These are phyloP conservation scores for Cephalopachus bancanus DNA, from an alignment of 2,797 vertebrate genomes.

Conservation along the genomic window DNA sequence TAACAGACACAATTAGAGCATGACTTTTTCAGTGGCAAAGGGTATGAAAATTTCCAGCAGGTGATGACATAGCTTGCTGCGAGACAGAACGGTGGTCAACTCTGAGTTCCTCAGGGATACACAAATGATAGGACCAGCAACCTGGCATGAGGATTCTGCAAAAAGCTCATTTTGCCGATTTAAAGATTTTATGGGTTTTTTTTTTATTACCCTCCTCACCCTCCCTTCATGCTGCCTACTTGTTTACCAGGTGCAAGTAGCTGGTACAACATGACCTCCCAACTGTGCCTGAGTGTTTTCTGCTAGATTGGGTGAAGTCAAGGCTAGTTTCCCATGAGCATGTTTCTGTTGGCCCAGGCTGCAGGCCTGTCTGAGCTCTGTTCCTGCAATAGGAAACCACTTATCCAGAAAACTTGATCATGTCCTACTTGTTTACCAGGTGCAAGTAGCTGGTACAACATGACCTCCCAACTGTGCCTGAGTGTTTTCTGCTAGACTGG, in stretches of 20 bases:
- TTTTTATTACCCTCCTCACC: neutral
- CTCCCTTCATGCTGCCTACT: neutral
- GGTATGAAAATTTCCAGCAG: neutral
- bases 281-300: neutral
- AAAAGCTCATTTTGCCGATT: slow-evolving; percentile 1
- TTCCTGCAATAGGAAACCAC: neutral
- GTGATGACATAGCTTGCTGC: neutral
- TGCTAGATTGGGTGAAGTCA: neutral
- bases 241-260: neutral
- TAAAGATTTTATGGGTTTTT: neutral
- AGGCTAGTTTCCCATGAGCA: neutral
- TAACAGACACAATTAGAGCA: neutral
- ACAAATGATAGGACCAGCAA: neutral
- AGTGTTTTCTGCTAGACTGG: neutral
- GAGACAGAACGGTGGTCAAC: neutral
- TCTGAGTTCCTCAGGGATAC: neutral
- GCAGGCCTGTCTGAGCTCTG: neutral
- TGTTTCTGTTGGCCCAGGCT: neutral
- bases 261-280: neutral
- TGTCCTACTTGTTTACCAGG: neutral
- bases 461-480: neutral
- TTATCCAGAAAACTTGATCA: neutral
- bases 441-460: neutral
- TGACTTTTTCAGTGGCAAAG: slow-evolving; percentile 14
- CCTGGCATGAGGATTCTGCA: neutral